phyloP scores from a whole-genome alignment of 2,797 vertebrate genomes.

The Sibirionetta formosa region DNA sequence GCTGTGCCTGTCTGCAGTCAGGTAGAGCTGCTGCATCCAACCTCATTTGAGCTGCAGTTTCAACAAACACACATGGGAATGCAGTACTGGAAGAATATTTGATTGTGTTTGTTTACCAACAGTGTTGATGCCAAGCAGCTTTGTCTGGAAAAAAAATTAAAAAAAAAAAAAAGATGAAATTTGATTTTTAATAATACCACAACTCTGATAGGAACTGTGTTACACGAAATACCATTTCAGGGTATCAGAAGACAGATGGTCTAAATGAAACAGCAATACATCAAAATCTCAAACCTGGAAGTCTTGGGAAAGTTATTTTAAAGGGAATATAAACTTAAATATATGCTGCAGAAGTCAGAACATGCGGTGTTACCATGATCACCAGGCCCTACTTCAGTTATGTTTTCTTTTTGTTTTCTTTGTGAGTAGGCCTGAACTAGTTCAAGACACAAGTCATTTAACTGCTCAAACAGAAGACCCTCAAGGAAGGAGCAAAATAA shows the following conservation, averaged over 20 bases:
- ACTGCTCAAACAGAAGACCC: background rate
- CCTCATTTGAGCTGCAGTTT: slow-evolving; percentile 23
- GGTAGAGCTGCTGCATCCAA: slow-evolving; percentile 38
- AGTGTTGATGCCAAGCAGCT: slow-evolving; percentile 40
- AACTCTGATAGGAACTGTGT: background rate
- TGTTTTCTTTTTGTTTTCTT: background rate
- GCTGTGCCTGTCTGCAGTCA: slow-evolving; percentile 22
- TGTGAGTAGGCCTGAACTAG: background rate
- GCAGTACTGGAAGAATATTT: slow-evolving; percentile 50
- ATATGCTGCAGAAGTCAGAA: background rate
- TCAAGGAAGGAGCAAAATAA: background rate
- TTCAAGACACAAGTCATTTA: background rate
- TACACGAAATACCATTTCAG: slow-evolving; percentile 24
- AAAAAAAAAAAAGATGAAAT: background rate
- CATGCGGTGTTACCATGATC: background rate
- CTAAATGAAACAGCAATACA: slow-evolving; percentile 18
- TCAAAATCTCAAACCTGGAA: background rate
- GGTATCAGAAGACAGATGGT: slow-evolving; percentile 6
- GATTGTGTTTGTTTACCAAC: slow-evolving; percentile 62
- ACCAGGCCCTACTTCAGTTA: background rate
- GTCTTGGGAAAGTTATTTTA: background rate
- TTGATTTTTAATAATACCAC: slow-evolving; percentile 38
- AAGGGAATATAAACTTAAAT: background rate
- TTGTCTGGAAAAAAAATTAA: background rate
- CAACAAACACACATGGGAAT: slow-evolving; percentile 49